These are phyloP conservation scores for Cephus pulcher DNA, from an alignment of 2,888 invertebrate species.

Conservation along the genomic window DNA sequence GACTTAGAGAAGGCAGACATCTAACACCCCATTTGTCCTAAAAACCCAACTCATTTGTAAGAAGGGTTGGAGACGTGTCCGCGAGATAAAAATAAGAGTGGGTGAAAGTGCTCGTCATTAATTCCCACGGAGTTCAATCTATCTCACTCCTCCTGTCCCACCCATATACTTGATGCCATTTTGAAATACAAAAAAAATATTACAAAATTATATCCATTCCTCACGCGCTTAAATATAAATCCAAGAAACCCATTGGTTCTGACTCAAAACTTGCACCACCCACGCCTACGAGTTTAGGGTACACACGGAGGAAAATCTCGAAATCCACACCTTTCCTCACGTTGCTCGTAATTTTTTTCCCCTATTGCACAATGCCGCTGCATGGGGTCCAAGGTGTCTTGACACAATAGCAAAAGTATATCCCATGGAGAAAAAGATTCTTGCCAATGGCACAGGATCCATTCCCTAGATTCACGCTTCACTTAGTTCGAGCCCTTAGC, in stretches of 20 bases:
- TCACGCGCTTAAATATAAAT: not conserved
- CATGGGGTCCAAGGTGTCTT: slow-evolving; percentile 64
- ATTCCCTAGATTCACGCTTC: slow-evolving; percentile 62
- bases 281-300: slow-evolving; percentile 52
- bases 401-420: slow-evolving; percentile 37
- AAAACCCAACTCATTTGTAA: slow-evolving; percentile 41
- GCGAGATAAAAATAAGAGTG: slow-evolving; percentile 41
- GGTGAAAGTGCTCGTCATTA: slow-evolving; percentile 16
- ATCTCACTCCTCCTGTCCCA: not conserved
- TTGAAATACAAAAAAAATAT: not conserved
- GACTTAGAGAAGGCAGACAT: slow-evolving; percentile 31
- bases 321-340: slow-evolving; percentile 31
- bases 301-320: slow-evolving; percentile 31
- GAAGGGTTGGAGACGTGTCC: slow-evolving; percentile 41
- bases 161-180: not conserved
- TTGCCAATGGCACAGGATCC: slow-evolving; percentile 33
- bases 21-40: slow-evolving; percentile 45
- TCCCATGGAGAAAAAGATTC: slow-evolving; percentile 44
- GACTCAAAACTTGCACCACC: slow-evolving; percentile 45
- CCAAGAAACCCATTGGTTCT: not conserved
- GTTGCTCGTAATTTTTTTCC: slow-evolving; percentile 38
- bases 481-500: slow-evolving; percentile 62
- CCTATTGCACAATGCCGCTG: slow-evolving; percentile 59
- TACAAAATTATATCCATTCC: not conserved
- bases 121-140: not conserved